These are phyloP conservation scores for Platichthys flesus DNA, from an alignment of 2,113 vertebrate species.

Conservation along the genomic window DNA sequence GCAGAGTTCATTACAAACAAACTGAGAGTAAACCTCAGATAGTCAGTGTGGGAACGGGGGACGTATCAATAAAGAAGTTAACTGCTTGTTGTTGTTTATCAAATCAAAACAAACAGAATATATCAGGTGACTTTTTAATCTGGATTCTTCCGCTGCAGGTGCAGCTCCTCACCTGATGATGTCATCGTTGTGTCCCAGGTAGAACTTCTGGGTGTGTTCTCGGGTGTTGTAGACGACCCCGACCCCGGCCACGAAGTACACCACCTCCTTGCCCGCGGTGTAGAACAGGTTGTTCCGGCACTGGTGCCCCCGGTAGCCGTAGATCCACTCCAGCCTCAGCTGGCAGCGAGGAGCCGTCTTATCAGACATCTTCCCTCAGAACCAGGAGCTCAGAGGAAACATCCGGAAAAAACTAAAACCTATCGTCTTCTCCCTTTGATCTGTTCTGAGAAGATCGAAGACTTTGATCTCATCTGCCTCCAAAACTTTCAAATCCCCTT, in stretches of 20 bases:
- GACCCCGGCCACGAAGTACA: conserved; percentile 98
- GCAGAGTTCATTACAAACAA: neutral
- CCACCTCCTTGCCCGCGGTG: conserved; percentile 94
- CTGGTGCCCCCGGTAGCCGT: conserved; percentile 97
- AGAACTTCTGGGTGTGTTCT: conserved; percentile 98
- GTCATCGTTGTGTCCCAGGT: conserved; percentile 97
- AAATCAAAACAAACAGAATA: too few species aligned
- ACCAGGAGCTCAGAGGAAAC: neutral
- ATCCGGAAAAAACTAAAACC: neutral
- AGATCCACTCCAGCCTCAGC: conserved; percentile 97
- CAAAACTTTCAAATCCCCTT: neutral
- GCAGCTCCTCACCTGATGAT: conserved; percentile 89
- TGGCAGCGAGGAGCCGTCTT: conserved; percentile 94
- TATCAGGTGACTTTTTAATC: too few species aligned
- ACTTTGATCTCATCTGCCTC: neutral
- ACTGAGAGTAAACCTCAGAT: too few species aligned
- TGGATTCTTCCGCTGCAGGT: too few species aligned
- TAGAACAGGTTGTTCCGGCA: conserved; percentile 99
- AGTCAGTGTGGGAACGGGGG: too few species aligned
- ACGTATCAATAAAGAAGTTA: too few species aligned
- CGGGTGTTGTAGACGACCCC: conserved; percentile 97
- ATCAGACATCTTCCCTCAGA: conserved; percentile 85
- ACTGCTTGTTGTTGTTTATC: too few species aligned
- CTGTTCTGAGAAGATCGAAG: neutral
- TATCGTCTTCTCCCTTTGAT: neutral